Evolutionary conservation across 2,888 invertebrate species (phyloP), one percentile per base, ranked within the genome.

Genomic region (Hirudinaria manillensis): DNA sequence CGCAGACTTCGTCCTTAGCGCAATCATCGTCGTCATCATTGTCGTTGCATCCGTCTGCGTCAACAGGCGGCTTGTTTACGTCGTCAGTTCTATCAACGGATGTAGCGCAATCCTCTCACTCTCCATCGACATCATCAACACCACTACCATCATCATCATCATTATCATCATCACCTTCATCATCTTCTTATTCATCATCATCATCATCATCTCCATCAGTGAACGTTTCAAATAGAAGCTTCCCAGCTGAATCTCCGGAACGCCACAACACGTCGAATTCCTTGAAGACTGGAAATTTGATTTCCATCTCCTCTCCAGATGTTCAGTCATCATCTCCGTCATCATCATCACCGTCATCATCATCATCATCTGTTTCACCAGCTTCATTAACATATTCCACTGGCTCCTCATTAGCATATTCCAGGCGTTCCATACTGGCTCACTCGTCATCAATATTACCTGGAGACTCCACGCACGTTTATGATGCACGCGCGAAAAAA

Each of bases 161-260:
- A 34, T 36, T 38, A 45, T 66, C 73, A 38, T 36, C 65, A 65
- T 61, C 66, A 34, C 27, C 61, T 38, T 36, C 66, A 32, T 3
- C 72, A 55, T 55, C 72, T 55, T 72, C 72, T 6, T 55, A 55
- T 29, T 72, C 72, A 32, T 72, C 72, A 3, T 72, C 72, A 55
- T 72, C 72, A 55, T 53, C 68, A 34, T 36, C 71, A 45, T 51
- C 71, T 4, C n/a, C 61, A 19, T 1, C 61, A 61, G 45, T 10
- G 45, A 16, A 45, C 16, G 45, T 4, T 45, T 45, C 10, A 10
- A 45, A 45, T 45, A 45, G 16, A 10, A 16, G 45, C 45, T 45
- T n/a, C n/a, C n/a, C 10, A 7, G 45, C 45, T 16, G 45, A 45
- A 45, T 10, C 36, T 3, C 36, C 36, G 3, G 36, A 36, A 10